Evolutionary conservation across 1,140 invertebrate genomes (phyloP).

Genomic region (Vollenhovia emeryi): DNA sequence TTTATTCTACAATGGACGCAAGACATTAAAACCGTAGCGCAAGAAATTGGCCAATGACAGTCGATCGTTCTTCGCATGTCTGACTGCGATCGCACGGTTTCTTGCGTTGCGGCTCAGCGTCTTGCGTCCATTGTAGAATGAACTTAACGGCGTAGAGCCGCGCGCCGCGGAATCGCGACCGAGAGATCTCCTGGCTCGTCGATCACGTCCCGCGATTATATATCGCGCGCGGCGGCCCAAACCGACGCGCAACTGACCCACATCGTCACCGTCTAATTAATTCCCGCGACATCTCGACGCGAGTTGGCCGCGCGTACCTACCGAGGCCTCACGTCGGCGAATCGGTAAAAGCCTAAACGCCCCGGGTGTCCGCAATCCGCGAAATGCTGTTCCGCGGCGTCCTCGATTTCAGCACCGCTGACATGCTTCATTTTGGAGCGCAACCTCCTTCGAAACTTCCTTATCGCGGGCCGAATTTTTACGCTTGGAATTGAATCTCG

Average conservation of each 20-base stretch:
- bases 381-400: neutral
- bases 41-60: too few species aligned
- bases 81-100: too few species aligned
- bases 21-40: too few species aligned
- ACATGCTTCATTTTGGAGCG: neutral
- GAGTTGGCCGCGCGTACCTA: neutral
- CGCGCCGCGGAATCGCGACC: neutral
- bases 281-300: constrained; percentile 2
- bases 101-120: too few species aligned
- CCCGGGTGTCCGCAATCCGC: neutral
- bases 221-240: neutral
- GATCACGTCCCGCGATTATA: neutral
- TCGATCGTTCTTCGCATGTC: too few species aligned
- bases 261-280: constrained; percentile 28
- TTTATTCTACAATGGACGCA: too few species aligned
- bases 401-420: constrained; percentile 2
- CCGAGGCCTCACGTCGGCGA: neutral
- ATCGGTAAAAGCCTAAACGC: neutral
- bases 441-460: neutral
- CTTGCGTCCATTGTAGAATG: too few species aligned
- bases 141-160: too few species aligned
- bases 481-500: neutral
- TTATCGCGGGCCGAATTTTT: neutral
- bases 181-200: neutral
- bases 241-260: constrained; percentile 4